Base-by-base conservation (phyloP, 2,888 invertebrate species). In the Geotrupes spiniger region DNA sequence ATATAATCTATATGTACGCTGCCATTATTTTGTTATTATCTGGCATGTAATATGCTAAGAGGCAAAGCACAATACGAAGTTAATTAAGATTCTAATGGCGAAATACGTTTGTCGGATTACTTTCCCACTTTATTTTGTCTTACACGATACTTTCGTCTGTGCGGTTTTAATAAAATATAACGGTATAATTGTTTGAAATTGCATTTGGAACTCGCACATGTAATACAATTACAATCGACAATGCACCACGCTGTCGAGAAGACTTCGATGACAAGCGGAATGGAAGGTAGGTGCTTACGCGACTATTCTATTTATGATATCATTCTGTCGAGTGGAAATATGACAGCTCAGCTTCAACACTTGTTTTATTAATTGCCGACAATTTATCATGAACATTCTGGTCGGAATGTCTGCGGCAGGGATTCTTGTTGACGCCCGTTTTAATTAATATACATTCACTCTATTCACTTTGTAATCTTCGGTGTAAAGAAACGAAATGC, bases 291-390 rank as follows among this genome's bases (percentile, higher is more conserved):
- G 21, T 6, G 21, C 21, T 21, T 21, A 21, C 21, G 21, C 21
- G 21, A 21, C 21, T 21, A 33, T 33, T 33, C 33, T 10, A 33
- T 33, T 33, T 33, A 33, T 9, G 2, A 33, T 15, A 15, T 33
- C 12, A 10, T 33, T 15, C 33, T 26, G 42, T 47, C 29, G 11
- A 9, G 37, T 12, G 28, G 42, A 36, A 49, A 43, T 33, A 44
- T 31, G 26, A 48, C 48, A 39, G 43, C 48, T 37, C 27, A 40
- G 45, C 42, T 45, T 45, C 36, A 40, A 29, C 49, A 25, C 37
- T 49, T 49, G 41, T 45, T 45, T 45, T 49, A 45, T 45, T 49
- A 49, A 49, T 49, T 45, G 41, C 44, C 10, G 45, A 45, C 38
- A 28, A 49, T 49, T 49, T 45, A 45, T 45, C 49, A 45, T 40